Conservation (phyloP, 2,888 invertebrate species). For the Oscheius sp. region DNA sequence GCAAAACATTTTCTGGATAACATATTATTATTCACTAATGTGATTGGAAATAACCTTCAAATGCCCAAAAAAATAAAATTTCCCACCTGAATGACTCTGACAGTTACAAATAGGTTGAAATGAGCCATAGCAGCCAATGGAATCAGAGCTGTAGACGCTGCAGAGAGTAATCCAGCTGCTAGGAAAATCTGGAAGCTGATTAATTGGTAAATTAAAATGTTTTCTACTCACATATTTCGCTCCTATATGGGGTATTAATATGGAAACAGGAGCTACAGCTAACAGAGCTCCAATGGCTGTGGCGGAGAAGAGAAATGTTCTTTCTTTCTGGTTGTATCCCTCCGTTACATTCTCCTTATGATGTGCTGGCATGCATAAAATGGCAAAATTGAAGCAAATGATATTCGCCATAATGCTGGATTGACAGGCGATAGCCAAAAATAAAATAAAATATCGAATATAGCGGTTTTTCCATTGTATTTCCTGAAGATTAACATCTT, state of each 20-base stretch:
- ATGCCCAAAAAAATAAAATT: too few species aligned
- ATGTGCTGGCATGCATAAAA: slow-evolving; percentile 58
- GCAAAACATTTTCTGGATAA: too few species aligned
- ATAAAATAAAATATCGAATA: slow-evolving; percentile 55
- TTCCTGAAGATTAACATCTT: too few species aligned
- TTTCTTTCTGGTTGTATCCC: slow-evolving; percentile 58
- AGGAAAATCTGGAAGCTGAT: slow-evolving; percentile 37
- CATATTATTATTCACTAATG: too few species aligned
- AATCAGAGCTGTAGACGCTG: slow-evolving; percentile 45
- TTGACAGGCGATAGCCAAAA: slow-evolving; percentile 61
- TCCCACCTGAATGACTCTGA: slow-evolving; percentile 50
- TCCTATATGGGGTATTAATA: slow-evolving; percentile 58
- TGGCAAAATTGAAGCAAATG: slow-evolving; percentile 67
- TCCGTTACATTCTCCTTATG: slow-evolving; percentile 36
- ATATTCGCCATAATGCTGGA: slow-evolving; percentile 67
- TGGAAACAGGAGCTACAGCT: slow-evolving; percentile 62
- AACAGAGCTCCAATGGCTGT: slow-evolving; percentile 67
- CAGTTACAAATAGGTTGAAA: slow-evolving; percentile 38
- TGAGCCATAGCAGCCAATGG: slow-evolving; percentile 39
- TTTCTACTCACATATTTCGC: slow-evolving; percentile 41
- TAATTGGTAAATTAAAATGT: neutral
- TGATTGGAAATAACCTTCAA: too few species aligned
- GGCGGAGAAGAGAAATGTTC: slow-evolving; percentile 61
- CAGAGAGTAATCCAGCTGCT: slow-evolving; percentile 46
- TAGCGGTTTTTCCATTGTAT: too few species aligned